phyloP scores from a whole-genome alignment of 2,113 vertebrate species.

The Rissa tridactyla region DNA sequence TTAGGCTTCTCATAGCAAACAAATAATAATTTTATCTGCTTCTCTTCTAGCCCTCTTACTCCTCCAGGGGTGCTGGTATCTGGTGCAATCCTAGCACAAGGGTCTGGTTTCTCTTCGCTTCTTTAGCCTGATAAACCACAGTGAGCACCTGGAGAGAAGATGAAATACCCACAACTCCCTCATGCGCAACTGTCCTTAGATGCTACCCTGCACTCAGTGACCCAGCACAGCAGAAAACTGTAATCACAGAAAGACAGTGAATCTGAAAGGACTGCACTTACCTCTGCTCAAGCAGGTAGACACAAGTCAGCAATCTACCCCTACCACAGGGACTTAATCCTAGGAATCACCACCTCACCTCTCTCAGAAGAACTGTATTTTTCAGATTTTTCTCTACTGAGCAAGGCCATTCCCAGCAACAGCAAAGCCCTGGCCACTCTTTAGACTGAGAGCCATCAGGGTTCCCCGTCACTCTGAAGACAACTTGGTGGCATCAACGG shows the following conservation, averaged over 20 bases:
- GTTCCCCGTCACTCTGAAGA: background rate
- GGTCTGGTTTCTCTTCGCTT: background rate
- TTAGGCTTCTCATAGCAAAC: background rate
- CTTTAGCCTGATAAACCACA: background rate
- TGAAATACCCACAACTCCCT: background rate
- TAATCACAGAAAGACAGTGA: background rate
- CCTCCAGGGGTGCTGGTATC: background rate
- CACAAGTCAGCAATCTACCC: rapidly evolving
- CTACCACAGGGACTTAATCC: background rate
- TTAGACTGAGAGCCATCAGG: background rate
- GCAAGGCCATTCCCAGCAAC: background rate
- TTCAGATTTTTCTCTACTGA: background rate
- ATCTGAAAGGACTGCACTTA: background rate
- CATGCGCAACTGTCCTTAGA: background rate
- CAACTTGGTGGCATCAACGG: background rate
- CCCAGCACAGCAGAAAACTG: background rate
- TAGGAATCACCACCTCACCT: background rate
- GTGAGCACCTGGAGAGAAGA: background rate
- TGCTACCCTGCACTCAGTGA: background rate
- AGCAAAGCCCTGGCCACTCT: background rate
- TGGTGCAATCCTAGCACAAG: background rate
- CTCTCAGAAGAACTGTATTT: background rate
- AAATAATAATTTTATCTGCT: background rate
- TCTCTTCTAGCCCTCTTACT: background rate
- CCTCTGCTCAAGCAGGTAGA: background rate